Evolutionary conservation across 2,113 vertebrate genomes (phyloP).

Genomic region (Callithrix jacchus): DNA sequence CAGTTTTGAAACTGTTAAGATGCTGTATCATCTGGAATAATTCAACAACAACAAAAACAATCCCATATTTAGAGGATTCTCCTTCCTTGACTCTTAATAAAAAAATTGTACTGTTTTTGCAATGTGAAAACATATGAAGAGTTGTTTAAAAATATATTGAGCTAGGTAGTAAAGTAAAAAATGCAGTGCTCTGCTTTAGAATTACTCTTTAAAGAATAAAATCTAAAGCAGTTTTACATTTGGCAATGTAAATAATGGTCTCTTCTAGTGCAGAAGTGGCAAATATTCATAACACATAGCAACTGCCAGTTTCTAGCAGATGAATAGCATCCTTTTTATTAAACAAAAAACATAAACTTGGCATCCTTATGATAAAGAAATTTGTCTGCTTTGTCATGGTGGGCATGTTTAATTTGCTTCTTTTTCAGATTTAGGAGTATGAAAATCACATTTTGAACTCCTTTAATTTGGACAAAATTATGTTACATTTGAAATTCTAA

Average conservation of each 20-base stretch:
- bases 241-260: neutral
- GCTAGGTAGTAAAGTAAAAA: neutral
- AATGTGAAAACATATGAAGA: slow-evolving; percentile 13
- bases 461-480: neutral
- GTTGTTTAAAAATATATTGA: neutral
- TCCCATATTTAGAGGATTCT: neutral
- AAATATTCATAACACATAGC: slow-evolving; percentile 18
- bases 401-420: neutral
- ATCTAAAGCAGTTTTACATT: slow-evolving; percentile 29
- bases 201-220: neutral
- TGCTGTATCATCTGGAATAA: neutral
- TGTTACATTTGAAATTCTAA: slow-evolving; percentile 41
- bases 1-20: neutral
- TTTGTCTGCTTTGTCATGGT: slow-evolving; percentile 20
- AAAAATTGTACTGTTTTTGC: slow-evolving; percentile 30
- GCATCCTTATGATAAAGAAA: neutral
- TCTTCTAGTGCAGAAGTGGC: neutral
- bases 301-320: slow-evolving; percentile 18
- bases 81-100: neutral
- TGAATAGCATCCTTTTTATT: neutral
- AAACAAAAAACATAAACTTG: slow-evolving; percentile 44
- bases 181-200: neutral
- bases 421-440: slow-evolving; percentile 10
- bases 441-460: neutral
- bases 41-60: neutral